phyloP scores from a whole-genome alignment of 2,888 invertebrate species.

The Idaea dimidiata region DNA sequence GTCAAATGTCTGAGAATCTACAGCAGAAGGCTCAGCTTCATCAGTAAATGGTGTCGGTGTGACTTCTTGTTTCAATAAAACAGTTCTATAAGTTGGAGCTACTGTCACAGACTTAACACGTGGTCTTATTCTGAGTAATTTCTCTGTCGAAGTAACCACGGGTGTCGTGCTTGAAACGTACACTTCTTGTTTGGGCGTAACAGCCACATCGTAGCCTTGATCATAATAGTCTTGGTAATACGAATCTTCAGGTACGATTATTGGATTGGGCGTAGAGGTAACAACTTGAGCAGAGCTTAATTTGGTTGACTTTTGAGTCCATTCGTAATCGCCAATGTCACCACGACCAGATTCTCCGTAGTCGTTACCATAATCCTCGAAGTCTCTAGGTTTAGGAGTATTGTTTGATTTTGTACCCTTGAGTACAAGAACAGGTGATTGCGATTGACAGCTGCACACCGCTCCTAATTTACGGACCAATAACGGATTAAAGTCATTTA shows the following conservation, averaged over 20 bases:
- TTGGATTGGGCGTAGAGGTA: slow-evolving; percentile 69
- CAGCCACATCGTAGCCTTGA: slow-evolving; percentile 46
- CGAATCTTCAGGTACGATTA: slow-evolving; percentile 75
- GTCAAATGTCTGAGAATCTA: slow-evolving; percentile 76
- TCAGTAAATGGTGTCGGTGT: slow-evolving; percentile 42
- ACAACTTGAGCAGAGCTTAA: slow-evolving; percentile 41
- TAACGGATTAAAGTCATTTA: slow-evolving; percentile 86
- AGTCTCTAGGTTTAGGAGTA: slow-evolving; percentile 46
- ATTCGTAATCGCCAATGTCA: slow-evolving; percentile 50
- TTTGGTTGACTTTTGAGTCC: slow-evolving; percentile 49
- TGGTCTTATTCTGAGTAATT: slow-evolving; percentile 54
- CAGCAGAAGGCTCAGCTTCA: slow-evolving; percentile 39
- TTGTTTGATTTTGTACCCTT: slow-evolving; percentile 69
- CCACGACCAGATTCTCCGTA: slow-evolving; percentile 54
- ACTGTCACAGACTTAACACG: slow-evolving; percentile 62
- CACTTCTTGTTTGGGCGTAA: slow-evolving; percentile 49
- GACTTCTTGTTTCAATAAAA: slow-evolving; percentile 61
- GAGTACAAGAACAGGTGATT: slow-evolving; percentile 77
- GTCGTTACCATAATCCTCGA: slow-evolving; percentile 51
- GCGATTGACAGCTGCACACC: slow-evolving; percentile 86
- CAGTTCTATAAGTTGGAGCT: slow-evolving; percentile 68
- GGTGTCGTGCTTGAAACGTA: slow-evolving; percentile 56
- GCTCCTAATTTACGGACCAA: slow-evolving; percentile 86
- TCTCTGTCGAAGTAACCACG: slow-evolving; percentile 53
- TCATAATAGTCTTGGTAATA: slow-evolving; percentile 71